These are phyloP conservation scores for Pristionchus fissidentatus DNA, from an alignment of 2,888 invertebrate species.

Conservation along the genomic window DNA sequence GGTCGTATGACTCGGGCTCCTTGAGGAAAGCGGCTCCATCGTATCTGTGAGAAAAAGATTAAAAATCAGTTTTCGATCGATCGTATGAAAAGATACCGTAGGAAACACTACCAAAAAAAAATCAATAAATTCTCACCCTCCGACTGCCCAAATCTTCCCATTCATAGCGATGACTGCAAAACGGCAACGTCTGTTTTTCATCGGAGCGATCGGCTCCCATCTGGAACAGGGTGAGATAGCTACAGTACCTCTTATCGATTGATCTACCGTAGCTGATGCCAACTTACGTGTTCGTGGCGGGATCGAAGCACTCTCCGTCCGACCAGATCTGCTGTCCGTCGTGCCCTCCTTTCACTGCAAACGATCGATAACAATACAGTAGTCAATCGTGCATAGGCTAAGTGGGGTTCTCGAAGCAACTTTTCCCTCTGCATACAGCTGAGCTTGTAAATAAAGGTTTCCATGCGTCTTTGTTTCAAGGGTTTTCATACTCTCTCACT, in stretches of 20 bases:
- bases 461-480: too few species aligned
- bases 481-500: too few species aligned
- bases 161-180: slow-evolving; percentile 87
- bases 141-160: slow-evolving; percentile 87
- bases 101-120: neutral
- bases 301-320: slow-evolving; percentile 83
- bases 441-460: too few species aligned
- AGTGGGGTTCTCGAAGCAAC: too few species aligned
- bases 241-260: neutral
- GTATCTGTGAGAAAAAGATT: too few species aligned
- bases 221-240: neutral
- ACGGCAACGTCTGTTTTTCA: slow-evolving; percentile 85
- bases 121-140: slow-evolving; percentile 77
- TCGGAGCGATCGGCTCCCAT: slow-evolving; percentile 80
- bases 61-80: too few species aligned
- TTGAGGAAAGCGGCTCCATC: slow-evolving; percentile 88
- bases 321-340: slow-evolving; percentile 84
- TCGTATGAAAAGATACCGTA: too few species aligned
- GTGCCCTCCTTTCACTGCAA: slow-evolving; percentile 84
- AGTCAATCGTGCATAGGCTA: too few species aligned
- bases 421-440: too few species aligned
- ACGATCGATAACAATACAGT: slow-evolving; percentile 76
- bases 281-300: neutral
- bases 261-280: neutral
- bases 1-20: slow-evolving; percentile 82